Percentiles rank a stretch among this genome's conserved stretches.
phyloP scores from a whole-genome alignment of 2,797 vertebrate genomes.

The Microctenopoma steveboyesi region DNA sequence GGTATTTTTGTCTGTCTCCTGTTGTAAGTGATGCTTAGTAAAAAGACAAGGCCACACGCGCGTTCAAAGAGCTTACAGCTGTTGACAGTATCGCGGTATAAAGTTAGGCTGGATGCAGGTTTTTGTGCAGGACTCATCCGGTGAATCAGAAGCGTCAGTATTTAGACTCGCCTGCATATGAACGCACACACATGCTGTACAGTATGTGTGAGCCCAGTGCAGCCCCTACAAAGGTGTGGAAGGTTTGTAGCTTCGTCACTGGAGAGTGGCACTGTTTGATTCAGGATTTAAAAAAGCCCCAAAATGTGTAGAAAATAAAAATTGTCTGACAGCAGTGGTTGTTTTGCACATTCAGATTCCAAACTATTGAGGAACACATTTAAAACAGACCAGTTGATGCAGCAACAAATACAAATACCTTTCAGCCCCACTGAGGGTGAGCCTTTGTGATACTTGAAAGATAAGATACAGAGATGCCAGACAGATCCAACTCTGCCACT shows the following conservation, averaged over 20 bases:
- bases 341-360: too few species aligned
- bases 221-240: background rate
- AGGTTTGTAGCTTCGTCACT: background rate
- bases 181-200: background rate
- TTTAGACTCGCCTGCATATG: constrained; percentile 13
- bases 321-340: too few species aligned
- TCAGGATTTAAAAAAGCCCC: background rate
- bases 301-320: too few species aligned
- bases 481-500: constrained; percentile 11
- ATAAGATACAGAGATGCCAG: background rate
- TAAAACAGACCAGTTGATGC: too few species aligned
- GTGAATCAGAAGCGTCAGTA: constrained; percentile 59
- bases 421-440: background rate
- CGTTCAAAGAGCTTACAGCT: constrained; percentile 47
- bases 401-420: background rate
- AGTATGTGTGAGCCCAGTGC: too few species aligned
- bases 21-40: constrained; percentile 14
- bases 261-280: background rate
- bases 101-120: constrained; percentile 11
- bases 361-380: too few species aligned
- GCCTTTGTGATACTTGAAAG: background rate
- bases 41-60: constrained; percentile 25
- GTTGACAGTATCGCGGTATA: background rate
- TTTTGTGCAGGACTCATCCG: constrained; percentile 39
- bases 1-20: constrained; percentile 14